Conservation (phyloP, 2,113 vertebrate species). For the Malurus elegans region DNA sequence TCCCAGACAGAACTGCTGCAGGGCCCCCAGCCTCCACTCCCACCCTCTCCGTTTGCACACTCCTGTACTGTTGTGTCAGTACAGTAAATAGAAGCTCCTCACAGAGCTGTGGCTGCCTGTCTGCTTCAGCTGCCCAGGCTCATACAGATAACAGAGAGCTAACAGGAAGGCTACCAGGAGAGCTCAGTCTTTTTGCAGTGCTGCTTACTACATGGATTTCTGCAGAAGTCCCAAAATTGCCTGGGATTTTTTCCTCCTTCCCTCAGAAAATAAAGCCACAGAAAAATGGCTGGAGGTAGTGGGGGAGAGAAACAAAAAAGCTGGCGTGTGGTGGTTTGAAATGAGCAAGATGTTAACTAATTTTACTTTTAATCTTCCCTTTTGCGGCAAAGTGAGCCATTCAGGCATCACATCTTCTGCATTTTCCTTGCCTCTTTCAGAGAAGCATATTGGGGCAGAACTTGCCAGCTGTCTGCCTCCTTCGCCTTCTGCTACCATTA, state of each 20-base stretch:
- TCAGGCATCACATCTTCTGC: conserved; percentile 89
- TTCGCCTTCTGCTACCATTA: conserved; percentile 99
- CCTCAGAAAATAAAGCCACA: neutral
- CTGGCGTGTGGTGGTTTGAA: conserved; percentile 64
- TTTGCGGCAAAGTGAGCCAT: conserved; percentile 89
- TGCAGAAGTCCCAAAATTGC: neutral
- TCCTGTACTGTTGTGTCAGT: accelerated
- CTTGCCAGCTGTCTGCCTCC: conserved; percentile 98
- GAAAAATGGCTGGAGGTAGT: neutral
- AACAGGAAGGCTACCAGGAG: neutral
- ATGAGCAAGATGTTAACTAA: conserved; percentile 86
- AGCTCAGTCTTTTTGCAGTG: neutral
- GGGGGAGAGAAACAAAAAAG: neutral
- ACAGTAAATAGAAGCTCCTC: neutral
- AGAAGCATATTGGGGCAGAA: conserved; percentile 99
- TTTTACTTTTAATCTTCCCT: conserved; percentile 92
- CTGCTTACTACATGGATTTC: neutral
- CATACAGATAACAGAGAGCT: neutral
- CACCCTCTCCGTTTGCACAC: neutral
- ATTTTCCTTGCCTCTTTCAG: conserved; percentile 98
- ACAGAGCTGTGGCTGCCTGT: neutral
- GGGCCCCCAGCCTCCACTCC: neutral
- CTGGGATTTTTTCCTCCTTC: neutral
- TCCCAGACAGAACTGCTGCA: neutral
- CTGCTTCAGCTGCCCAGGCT: neutral